Conservation (phyloP, 1,140 invertebrate species). For the Drosophila oshimai region DNA sequence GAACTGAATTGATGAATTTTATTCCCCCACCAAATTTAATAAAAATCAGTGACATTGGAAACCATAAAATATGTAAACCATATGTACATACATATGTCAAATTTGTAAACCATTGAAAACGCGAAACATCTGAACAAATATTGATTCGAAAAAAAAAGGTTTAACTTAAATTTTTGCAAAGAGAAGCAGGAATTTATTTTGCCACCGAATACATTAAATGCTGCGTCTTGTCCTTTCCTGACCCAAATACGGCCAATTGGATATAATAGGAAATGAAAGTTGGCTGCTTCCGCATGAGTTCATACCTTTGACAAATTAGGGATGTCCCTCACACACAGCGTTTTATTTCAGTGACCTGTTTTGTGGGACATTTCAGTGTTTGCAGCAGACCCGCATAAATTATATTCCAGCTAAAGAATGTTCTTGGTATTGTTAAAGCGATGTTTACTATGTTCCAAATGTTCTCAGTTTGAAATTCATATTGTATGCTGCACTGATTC, state of each 20-base stretch:
- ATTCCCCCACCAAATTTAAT: neutral
- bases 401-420: neutral
- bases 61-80: neutral
- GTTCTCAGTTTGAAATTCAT: slow-evolving; percentile 27
- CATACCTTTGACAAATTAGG: slow-evolving; percentile 22
- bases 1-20: too few relatives aligned
- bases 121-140: slow-evolving; percentile 6
- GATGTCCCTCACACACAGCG: neutral
- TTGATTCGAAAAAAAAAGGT: neutral
- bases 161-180: neutral
- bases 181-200: neutral
- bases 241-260: slow-evolving; percentile 3
- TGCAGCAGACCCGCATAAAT: neutral
- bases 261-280: slow-evolving; percentile 32
- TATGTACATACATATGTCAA: too few relatives aligned
- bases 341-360: neutral
- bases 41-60: neutral
- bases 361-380: neutral
- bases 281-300: slow-evolving; percentile 17
- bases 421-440: neutral
- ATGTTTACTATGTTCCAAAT: neutral
- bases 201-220: slow-evolving; percentile 7
- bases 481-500: slow-evolving; percentile 18
- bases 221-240: neutral
- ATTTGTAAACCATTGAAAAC: neutral